A percentile compares a stretch with the other conserved stretches of the same genome.
Evolutionary conservation across 2,113 vertebrate genomes (phyloP).

Genomic region (Paratilapia polleni): DNA sequence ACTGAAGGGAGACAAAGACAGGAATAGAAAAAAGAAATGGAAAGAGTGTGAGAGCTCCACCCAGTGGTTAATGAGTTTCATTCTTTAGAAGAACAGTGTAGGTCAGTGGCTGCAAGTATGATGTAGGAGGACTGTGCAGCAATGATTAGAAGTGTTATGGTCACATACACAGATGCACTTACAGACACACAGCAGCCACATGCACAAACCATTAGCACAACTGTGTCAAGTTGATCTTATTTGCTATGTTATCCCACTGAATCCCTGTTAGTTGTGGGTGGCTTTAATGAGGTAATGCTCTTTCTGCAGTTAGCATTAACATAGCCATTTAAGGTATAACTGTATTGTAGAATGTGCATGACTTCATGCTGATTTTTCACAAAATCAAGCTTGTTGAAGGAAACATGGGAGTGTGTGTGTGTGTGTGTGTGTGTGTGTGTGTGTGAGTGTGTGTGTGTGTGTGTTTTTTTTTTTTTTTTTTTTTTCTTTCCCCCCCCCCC

Average conservation of each 20-base stretch:
- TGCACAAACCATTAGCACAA: neutral
- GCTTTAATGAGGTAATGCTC: neutral
- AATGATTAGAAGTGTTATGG: neutral
- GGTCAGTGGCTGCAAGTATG: conserved; percentile 12
- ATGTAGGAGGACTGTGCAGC: conserved; percentile 8
- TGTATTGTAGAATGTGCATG: neutral
- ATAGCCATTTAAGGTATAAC: neutral
- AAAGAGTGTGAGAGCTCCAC: conserved; percentile 77
- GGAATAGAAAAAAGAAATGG: conserved; percentile 6
- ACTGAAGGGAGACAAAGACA: conserved; percentile 19
- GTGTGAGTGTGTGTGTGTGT: too few relatives aligned
- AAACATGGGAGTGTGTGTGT: too few relatives aligned
- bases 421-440: too few relatives aligned
- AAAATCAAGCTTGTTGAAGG: too few relatives aligned
- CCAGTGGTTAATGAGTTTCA: conserved; percentile 67
- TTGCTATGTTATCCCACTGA: neutral
- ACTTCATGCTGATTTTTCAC: too few relatives aligned
- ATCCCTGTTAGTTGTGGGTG: neutral
- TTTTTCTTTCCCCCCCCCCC: too few relatives aligned
- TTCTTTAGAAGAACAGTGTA: conserved; percentile 22
- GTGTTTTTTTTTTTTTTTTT: too few relatives aligned
- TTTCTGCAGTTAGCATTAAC: neutral
- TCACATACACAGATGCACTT: neutral
- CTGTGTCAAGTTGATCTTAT: neutral
- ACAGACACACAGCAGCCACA: conserved; percentile 8